phyloP scores from a whole-genome alignment of 2,888 invertebrate species.

The Sesia apiformis region DNA sequence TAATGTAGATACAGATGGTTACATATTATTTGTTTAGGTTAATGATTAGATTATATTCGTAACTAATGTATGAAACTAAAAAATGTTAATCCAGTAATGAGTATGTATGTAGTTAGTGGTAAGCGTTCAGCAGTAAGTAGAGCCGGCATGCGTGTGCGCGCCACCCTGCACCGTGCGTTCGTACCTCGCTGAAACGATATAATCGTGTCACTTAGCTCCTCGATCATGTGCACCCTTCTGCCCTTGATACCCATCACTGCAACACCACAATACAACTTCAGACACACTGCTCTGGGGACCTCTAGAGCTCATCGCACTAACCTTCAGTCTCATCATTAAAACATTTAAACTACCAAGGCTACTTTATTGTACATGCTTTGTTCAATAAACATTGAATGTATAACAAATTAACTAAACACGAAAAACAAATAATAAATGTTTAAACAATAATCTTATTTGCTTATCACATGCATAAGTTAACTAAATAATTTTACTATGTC shows the following conservation, averaged over 20 bases:
- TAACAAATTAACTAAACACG: conserved; percentile 1
- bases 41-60: no score
- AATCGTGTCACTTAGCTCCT: conserved; percentile 98
- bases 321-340: no score
- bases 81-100: no score
- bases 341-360: background rate
- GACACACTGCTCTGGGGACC: conserved; percentile 2
- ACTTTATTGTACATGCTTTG: no score
- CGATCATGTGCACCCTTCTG: conserved; percentile 97
- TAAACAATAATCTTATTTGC: no score
- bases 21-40: no score
- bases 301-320: background rate
- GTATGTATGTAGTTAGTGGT: background rate
- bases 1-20: no score
- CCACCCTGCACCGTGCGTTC: conserved; percentile 63
- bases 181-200: conserved; percentile 99
- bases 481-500: no score
- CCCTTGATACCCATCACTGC: conserved; percentile 99
- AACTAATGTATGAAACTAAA: no score
- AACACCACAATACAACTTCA: conserved; percentile 69
- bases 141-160: conserved; percentile 20
- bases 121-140: conserved; percentile 4
- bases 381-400: background rate
- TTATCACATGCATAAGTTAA: no score
- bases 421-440: conserved; percentile 1